Conservation (phyloP, 2,113 vertebrate genomes). For the Tylochromis polylepis region DNA sequence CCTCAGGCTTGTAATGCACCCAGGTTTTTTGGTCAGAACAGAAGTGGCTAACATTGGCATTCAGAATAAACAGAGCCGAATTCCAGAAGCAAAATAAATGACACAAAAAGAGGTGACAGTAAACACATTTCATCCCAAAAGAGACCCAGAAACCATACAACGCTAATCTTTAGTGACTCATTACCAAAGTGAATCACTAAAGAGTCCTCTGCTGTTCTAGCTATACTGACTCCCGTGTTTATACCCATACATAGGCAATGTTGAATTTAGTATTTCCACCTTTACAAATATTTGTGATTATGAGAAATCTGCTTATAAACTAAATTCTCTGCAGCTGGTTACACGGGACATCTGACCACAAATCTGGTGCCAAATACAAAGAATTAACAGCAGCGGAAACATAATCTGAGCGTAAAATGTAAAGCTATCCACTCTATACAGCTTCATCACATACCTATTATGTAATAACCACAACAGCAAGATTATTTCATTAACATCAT, state of each 20-base stretch:
- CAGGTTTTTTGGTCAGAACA: slow-evolving; percentile 52
- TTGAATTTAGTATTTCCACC: slow-evolving; percentile 16
- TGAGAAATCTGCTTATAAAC: background rate
- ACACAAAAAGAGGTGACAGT: slow-evolving; percentile 47
- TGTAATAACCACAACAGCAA: slow-evolving; percentile 5
- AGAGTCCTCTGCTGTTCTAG: background rate
- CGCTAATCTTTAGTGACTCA: slow-evolving; percentile 33
- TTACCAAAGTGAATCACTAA: slow-evolving; percentile 40
- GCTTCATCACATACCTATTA: background rate
- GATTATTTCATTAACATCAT: background rate
- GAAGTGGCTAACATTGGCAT: slow-evolving; percentile 26
- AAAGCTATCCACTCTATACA: background rate
- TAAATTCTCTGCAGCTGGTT: background rate
- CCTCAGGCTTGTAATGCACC: background rate
- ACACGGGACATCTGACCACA: background rate
- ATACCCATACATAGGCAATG: slow-evolving; percentile 34
- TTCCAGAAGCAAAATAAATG: slow-evolving; percentile 53
- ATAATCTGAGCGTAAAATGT: background rate
- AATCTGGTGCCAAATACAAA: background rate
- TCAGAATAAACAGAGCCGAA: slow-evolving; percentile 49
- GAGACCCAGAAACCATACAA: slow-evolving; percentile 20
- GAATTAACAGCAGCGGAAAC: background rate
- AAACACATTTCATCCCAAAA: slow-evolving; percentile 40
- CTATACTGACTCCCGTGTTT: slow-evolving; percentile 23
- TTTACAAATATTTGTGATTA: slow-evolving; percentile 44